Evolutionary conservation across 2,888 invertebrate species (phyloP).

Genomic region (Phortica okadai): DNA sequence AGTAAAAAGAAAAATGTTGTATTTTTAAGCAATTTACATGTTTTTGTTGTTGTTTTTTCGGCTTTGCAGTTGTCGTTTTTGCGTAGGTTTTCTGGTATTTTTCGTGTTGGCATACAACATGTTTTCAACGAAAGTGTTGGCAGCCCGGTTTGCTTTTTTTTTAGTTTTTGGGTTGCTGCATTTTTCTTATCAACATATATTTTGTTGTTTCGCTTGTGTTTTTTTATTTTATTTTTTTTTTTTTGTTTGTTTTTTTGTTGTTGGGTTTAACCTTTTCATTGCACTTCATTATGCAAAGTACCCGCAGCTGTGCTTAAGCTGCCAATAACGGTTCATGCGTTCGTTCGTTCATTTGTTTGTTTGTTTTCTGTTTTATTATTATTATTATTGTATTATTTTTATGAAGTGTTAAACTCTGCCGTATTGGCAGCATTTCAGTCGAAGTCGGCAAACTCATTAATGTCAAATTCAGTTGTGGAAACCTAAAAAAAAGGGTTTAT

Average conservation of each 20-base stretch:
- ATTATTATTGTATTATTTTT: neutral
- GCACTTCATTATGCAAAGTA: slow-evolving; percentile 25
- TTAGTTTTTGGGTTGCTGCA: slow-evolving; percentile 50
- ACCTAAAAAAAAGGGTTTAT: neutral
- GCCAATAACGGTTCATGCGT: neutral
- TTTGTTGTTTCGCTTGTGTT: slow-evolving; percentile 6
- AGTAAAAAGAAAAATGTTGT: slow-evolving; percentile 36
- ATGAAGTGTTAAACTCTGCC: slow-evolving; percentile 9
- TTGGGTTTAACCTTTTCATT: slow-evolving; percentile 1
- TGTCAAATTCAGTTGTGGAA: slow-evolving; percentile 8
- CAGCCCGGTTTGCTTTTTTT: slow-evolving; percentile 19
- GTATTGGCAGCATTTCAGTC: neutral
- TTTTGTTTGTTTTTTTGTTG: neutral
- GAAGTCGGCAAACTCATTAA: slow-evolving; percentile 16
- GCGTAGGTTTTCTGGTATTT: slow-evolving; percentile 52
- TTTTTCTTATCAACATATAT: slow-evolving; percentile 51
- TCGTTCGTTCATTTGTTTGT: neutral
- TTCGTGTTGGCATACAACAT: slow-evolving; percentile 39
- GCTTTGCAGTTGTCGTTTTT: slow-evolving; percentile 40
- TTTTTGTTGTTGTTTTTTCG: too few relatives aligned
- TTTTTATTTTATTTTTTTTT: neutral
- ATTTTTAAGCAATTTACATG: slow-evolving; percentile 14
- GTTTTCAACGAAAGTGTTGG: slow-evolving; percentile 28
- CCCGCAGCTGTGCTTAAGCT: slow-evolving; percentile 21
- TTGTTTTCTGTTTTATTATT: neutral